Percentiles rank a stretch among this genome's conserved stretches.
Evolutionary conservation across 2,797 vertebrate genomes (phyloP).

Genomic region (Borostomias antarcticus): DNA sequence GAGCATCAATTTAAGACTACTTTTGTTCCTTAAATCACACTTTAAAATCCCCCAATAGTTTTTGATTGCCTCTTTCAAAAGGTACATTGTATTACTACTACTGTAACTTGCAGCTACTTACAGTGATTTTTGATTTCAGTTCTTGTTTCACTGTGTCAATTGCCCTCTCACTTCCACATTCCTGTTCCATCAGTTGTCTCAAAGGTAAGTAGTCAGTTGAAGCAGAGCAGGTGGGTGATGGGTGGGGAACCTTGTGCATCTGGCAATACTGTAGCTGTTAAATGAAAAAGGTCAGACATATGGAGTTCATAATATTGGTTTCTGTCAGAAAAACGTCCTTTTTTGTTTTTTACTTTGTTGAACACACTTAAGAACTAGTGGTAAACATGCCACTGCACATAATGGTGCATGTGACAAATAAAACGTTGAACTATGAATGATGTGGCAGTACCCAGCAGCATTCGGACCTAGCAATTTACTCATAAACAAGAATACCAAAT

Average conservation of each 20-base stretch:
- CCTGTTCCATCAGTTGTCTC: background rate
- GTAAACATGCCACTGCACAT: too few relatives aligned
- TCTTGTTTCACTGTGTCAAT: slow-evolving; percentile 39
- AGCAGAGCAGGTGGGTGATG: slow-evolving; percentile 22
- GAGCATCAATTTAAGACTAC: background rate
- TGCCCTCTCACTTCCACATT: slow-evolving; percentile 57
- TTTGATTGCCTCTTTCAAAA: background rate
- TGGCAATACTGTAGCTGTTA: too few relatives aligned
- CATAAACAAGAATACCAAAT: too few relatives aligned
- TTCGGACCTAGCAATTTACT: too few relatives aligned
- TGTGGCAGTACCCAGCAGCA: too few relatives aligned
- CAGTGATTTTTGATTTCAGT: slow-evolving; percentile 40
- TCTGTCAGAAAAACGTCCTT: too few relatives aligned
- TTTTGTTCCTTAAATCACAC: background rate
- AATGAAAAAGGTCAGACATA: background rate
- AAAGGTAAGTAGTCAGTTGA: slow-evolving; percentile 35
- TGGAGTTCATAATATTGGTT: background rate
- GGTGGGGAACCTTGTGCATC: slow-evolving; percentile 35
- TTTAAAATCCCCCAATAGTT: background rate
- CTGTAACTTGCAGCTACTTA: slow-evolving; percentile 23
- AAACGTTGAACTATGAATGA: too few relatives aligned
- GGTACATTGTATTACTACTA: background rate
- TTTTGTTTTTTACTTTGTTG: too few relatives aligned
- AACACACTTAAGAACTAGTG: too few relatives aligned
- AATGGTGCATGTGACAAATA: too few relatives aligned